Evolutionary conservation across 2,797 vertebrate genomes (phyloP).

Genomic region (Coreius guichenoti): DNA sequence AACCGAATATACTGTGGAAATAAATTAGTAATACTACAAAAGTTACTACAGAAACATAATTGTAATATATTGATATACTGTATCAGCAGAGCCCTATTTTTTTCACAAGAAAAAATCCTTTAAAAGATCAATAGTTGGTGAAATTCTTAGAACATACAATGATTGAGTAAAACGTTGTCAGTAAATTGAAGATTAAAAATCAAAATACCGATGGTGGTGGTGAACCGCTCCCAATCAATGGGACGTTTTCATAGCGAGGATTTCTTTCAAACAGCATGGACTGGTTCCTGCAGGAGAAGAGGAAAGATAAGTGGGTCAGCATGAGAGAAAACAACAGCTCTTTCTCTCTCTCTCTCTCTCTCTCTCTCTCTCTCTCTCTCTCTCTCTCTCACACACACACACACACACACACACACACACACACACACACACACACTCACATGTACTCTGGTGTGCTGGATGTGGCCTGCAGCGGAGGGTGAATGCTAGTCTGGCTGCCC

Average conservation of each 20-base stretch:
- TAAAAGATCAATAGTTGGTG: neutral
- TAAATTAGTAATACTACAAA: too few relatives aligned
- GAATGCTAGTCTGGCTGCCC: conserved; percentile 91
- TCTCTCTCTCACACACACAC: too few relatives aligned
- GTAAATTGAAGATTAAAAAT: conserved; percentile 47
- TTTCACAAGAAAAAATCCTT: neutral
- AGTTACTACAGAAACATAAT: too few relatives aligned
- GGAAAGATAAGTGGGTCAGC: conserved; percentile 24
- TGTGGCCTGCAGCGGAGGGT: conserved; percentile 82
- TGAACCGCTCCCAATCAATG: conserved; percentile 93
- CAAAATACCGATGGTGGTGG: conserved; percentile 94
- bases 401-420: conserved; percentile 4
- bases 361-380: too few relatives aligned
- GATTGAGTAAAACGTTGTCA: neutral
- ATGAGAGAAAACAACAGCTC: conserved; percentile 23
- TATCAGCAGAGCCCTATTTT: neutral
- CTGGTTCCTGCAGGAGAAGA: conserved; percentile 86
- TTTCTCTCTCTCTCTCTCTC: neutral
- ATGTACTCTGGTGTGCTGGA: conserved; percentile 93
- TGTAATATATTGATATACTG: neutral
- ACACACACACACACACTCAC: conserved; percentile 73
- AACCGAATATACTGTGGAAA: too few relatives aligned
- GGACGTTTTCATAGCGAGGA: conserved; percentile 95
- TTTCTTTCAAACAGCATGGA: conserved; percentile 92
- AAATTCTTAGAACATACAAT: neutral